Percentiles rank a stretch among this genome's conserved stretches.
These are phyloP conservation scores for Camponotus fellah DNA, from an alignment of 2,888 invertebrate genomes.

Conservation along the genomic window DNA sequence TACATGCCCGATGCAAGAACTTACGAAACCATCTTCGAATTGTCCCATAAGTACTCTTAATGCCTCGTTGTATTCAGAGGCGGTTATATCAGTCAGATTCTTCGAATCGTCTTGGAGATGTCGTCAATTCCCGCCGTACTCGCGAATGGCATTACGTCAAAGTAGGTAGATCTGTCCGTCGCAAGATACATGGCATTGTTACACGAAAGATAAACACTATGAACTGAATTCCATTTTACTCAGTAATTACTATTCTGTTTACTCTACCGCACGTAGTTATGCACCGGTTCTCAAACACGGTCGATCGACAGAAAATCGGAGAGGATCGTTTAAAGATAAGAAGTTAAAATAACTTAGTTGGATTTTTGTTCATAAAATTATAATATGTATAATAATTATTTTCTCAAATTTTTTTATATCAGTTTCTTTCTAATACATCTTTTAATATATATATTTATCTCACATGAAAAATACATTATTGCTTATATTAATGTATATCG, in stretches of 20 bases:
- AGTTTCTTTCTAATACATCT: neutral
- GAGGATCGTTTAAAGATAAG: constrained; percentile 5
- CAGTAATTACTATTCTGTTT: constrained; percentile 68
- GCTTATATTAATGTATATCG: neutral
- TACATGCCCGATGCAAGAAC: neutral
- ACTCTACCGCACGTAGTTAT: constrained; percentile 52
- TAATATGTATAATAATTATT: neutral
- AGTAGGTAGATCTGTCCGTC: constrained; percentile 9
- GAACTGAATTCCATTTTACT: constrained; percentile 72
- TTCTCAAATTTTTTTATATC: neutral
- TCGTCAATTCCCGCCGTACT: constrained; percentile 33
- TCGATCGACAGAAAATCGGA: constrained; percentile 43
- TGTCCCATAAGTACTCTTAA: constrained; percentile 30
- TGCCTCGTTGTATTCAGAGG: neutral
- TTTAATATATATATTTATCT: neutral
- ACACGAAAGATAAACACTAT: constrained; percentile 70
- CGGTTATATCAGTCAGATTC: constrained; percentile 16
- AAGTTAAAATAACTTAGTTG: neutral
- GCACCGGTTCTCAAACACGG: constrained; percentile 36
- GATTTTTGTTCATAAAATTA: neutral
- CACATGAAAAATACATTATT: neutral
- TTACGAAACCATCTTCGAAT: constrained; percentile 6
- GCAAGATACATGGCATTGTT: constrained; percentile 62
- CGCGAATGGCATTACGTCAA: constrained; percentile 25
- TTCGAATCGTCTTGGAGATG: constrained; percentile 26